These are phyloP conservation scores for Drosophila miranda DNA, from an alignment of 1,140 invertebrate genomes.

Conservation along the genomic window DNA sequence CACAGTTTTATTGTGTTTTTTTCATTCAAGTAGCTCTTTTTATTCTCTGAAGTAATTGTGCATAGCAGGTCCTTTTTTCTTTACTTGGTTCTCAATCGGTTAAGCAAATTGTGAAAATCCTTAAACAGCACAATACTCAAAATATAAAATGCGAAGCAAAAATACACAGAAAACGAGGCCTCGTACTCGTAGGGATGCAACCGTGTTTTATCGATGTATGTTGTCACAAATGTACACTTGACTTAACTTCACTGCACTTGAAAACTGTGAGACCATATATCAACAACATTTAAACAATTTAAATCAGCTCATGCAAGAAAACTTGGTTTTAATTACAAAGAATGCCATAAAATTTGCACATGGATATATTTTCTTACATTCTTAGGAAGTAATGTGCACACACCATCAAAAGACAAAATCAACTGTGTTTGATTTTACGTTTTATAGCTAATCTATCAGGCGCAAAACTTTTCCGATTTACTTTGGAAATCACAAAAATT, in stretches of 20 bases:
- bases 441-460: too few species aligned
- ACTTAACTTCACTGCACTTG: neutral
- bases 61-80: neutral
- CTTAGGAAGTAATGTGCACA: too few species aligned
- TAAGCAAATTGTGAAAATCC: constrained; percentile 6
- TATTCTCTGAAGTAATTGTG: neutral
- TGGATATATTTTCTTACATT: too few species aligned
- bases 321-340: too few species aligned
- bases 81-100: constrained; percentile 1
- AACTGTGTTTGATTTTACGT: too few species aligned
- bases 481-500: too few species aligned
- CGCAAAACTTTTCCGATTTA: too few species aligned
- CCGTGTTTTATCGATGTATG: neutral
- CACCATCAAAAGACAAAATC: too few species aligned
- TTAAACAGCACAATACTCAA: constrained; percentile 4
- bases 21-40: too few species aligned
- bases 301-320: neutral
- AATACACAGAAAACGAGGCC: constrained; percentile 32
- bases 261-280: too few species aligned
- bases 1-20: neutral
- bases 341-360: too few species aligned
- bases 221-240: neutral
- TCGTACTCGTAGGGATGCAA: constrained; percentile 7
- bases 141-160: constrained; percentile 16
- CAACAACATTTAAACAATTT: too few species aligned